Evolutionary conservation across 2,888 invertebrate genomes (phyloP), one percentile per base, ranked within the genome.

Genomic region (Anorthoa munda): DNA sequence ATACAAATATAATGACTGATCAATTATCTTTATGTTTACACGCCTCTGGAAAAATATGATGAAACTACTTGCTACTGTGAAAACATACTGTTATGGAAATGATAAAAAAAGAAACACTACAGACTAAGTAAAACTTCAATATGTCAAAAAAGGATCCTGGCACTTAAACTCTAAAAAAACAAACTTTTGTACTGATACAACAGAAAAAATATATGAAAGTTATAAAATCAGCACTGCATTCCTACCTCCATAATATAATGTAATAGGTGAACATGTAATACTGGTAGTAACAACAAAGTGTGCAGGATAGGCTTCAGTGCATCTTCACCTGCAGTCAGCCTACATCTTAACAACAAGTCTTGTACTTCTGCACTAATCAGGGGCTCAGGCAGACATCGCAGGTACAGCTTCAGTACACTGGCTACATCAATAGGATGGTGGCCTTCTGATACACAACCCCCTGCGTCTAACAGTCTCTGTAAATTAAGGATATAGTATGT

Each of bases 391-490:
- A 99, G 94, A 91, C 98, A 98, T 75, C 99, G 96, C 79, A 99
- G 97, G 92, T 99, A 99, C 64, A 98, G 97, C 92, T 99, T 99
- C 39, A 99, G 95, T 48, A 99, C 97, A 91, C 98, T 98, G 2
- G 99, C 98, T 21, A 99, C 97, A 94, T 99, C 99, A 85, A 98
- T 97, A 1, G 98, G 98, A 89, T 98, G 97, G 90, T 98, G 97
- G 4, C 97, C 97, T 66, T 97, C 97, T 21, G 97, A 97, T 66
- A 98, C 96, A 68, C 96, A 96, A 66, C 97, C 97, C 12, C 98
- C 98, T 61, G 97, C 97, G 90, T 98, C 98, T 74, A 98, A 92
- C 76, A 97, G 94, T 86, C 97, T 93, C 98, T 98, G 93, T 9
- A 67, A 83, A 63, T 56, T 9, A 64, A 26, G 45, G 1, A 66